These are phyloP conservation scores for Choristoneura rosaceana DNA, from an alignment of 2,888 invertebrate species.

Conservation along the genomic window DNA sequence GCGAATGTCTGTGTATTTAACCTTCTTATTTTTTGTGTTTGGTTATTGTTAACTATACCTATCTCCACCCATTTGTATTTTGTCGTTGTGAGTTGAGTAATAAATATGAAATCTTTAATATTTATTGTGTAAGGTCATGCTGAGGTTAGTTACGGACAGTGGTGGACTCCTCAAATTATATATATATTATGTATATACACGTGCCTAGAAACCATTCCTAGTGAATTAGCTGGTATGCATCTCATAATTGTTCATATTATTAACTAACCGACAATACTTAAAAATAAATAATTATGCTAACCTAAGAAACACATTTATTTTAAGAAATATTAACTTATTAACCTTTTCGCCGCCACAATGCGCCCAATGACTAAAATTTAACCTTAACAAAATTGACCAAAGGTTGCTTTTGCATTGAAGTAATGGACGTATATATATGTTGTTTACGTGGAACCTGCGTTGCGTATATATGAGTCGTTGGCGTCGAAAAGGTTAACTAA, in stretches of 20 bases:
- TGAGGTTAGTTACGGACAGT: constrained; percentile 31
- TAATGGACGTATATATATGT: too few species aligned
- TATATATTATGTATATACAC: neutral
- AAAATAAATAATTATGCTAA: neutral
- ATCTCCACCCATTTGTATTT: constrained; percentile 3
- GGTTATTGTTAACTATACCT: neutral
- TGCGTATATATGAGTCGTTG: too few species aligned
- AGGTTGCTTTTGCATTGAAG: too few species aligned
- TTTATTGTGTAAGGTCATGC: constrained; percentile 24
- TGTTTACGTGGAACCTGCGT: too few species aligned
- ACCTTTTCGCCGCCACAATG: too few species aligned
- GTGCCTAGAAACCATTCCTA: neutral
- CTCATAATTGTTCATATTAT: neutral
- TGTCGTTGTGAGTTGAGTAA: constrained; percentile 19
- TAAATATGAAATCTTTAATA: constrained; percentile 10
- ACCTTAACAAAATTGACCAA: too few species aligned
- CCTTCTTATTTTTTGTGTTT: neutral
- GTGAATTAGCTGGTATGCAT: neutral
- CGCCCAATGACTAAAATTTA: too few species aligned
- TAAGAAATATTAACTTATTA: neutral
- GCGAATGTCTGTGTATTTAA: neutral
- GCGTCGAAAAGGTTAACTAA: too few species aligned
- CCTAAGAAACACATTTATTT: neutral
- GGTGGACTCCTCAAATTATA: neutral
- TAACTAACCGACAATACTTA: constrained; percentile 13